Base-by-base conservation (phyloP, 2,888 invertebrate genomes). In the Hofmannophila pseudospretella region DNA sequence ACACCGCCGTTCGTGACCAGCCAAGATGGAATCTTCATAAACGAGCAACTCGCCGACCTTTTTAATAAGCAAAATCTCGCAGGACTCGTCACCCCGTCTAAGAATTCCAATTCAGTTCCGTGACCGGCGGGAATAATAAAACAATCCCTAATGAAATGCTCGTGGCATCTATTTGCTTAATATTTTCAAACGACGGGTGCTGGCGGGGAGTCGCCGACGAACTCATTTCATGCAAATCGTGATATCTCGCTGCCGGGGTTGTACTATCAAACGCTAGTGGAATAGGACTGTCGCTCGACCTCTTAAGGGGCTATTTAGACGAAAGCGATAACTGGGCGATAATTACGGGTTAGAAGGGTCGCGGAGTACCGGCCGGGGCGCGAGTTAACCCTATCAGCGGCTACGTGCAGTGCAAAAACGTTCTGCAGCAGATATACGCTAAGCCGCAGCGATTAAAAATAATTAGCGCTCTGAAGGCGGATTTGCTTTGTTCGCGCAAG, bases 191-290 rank as follows among this genome's bases (percentile, higher is more conserved):
- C 37, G 45, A 48, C 39, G 38, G 43, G 45, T 38, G 49, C 35
- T 34, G 16, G 38, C 38, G 35, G 42, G 41, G 41, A 42, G 52
- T 46, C 45, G 56, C 58, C 49, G 39, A 57, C 51, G 60, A 65
- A 57, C 60, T 73, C 67, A 67, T 73, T 71, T 68, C 58, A 75
- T 70, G 74, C 64, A 72, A 76, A 76, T 74, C 60, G 58, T 56
- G 59, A 64, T 69, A 63, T 58, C 59, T 51, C 47, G 42, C 38
- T 43, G 45, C 39, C 42, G 36, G 42, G 49, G 47, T 33, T 38
- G 40, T 39, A 36, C 37, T 36, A 44, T 36, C 44, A 40, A 47
- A 55, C 56, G 53, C 54, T 50, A 59, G 62, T 61, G 57, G 48
- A 45, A 47, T 44, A 45, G 39, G 31, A 44, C 49, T 44, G 61